Conservation (phyloP, 1,140 invertebrate species). For the Leucophenga varia region DNA sequence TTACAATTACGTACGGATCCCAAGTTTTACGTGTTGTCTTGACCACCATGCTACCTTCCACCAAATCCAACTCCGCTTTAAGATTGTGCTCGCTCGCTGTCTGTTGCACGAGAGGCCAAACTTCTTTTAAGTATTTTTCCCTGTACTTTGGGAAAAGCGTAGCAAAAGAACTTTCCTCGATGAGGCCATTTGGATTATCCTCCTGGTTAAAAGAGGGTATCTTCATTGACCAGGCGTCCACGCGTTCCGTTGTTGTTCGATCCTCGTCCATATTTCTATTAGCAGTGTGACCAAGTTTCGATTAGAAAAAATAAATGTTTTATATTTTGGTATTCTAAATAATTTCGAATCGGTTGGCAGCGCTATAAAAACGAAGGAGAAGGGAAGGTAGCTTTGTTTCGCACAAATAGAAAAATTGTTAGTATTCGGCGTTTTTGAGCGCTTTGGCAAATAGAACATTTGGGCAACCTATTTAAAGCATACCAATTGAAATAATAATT, state of each 20-base stretch:
- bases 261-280: no score
- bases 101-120: conserved; percentile 94
- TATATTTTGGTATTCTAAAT: no score
- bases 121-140: conserved; percentile 94
- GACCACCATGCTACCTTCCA: conserved; percentile 95
- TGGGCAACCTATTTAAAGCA: no score
- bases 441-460: no score
- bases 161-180: conserved; percentile 73
- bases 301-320: no score
- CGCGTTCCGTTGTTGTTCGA: conserved; percentile 63
- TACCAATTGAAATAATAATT: no score
- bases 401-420: no score
- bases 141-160: conserved; percentile 77
- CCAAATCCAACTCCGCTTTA: conserved; percentile 89
- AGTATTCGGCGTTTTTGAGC: no score
- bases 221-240: conserved; percentile 86
- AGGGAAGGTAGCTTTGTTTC: no score
- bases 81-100: conserved; percentile 74
- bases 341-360: no score
- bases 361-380: no score
- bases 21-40: conserved; percentile 95
- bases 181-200: conserved; percentile 84
- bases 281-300: no score
- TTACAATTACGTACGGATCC: conserved; percentile 98
- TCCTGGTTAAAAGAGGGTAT: conserved; percentile 87